Base-by-base conservation (phyloP, 2,888 invertebrate genomes). In the Brassicogethes aeneus region DNA sequence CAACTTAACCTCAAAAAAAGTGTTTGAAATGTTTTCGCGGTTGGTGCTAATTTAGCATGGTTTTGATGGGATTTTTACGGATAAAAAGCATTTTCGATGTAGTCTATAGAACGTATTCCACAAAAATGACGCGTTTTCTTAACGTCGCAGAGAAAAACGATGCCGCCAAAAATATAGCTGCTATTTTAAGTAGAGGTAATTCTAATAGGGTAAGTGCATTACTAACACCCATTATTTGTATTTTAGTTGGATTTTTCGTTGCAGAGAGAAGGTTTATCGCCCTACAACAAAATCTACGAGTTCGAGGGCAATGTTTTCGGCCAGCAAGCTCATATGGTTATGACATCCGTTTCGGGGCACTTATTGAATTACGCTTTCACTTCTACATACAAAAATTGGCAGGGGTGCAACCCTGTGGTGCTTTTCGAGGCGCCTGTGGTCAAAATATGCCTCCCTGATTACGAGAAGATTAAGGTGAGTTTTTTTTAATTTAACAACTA, bases 81-180 rank as follows among this genome's bases (percentile, higher is more conserved):
- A 7, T 23, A 5, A 23, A 23, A 23, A 23, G 10, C 23, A 23
- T 23, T 10, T 10, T 23, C 23, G 10, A 23, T 23, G 23, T 23
- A 7, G 5, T 23, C 10, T 7, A 7, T 10, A 23, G 23, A 23
- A 23, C 5, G 5, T 23, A 23, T 23, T 23, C 7, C 13, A n/a
- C 36, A 30, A 13, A 13, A 3, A 12, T 56, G 12, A 88, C 88
- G 84, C 86, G 81, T 66, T 84, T 87, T 56, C 73, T 99, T 48
- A 96, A 94, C 74, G 97, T 99, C 17, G 99, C 99, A 1, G 99
- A 99, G 66, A 99, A 99, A 72, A 96, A 99, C 70, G 99, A 99
- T 75, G 99, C 97, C 16, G 97, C 99, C 0, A 99, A 97, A 72
- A 90, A 89, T 58, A 89, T 99, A 60, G 84, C 97, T 2, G 75